Evolutionary conservation across 2,113 vertebrate genomes (phyloP).

Genomic region (Donacobius atricapilla): DNA sequence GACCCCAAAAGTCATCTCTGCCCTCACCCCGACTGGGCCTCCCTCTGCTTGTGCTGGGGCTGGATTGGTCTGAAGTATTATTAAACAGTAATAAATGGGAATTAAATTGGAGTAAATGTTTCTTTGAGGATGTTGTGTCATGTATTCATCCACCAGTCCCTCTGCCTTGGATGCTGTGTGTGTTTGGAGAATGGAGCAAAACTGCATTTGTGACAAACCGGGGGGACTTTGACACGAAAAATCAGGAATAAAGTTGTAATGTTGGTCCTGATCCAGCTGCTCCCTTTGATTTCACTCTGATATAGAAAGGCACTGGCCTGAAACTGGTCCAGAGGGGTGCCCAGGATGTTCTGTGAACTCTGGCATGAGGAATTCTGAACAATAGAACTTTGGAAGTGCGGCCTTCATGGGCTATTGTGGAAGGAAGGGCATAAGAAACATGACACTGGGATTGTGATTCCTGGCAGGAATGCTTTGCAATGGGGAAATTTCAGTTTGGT

Average conservation of each 20-base stretch:
- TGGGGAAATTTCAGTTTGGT: not conserved
- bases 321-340: not conserved
- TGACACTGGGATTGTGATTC: not conserved
- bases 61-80: not conserved
- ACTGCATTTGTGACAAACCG: not conserved
- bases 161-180: not conserved
- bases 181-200: not conserved
- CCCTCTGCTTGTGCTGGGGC: not conserved
- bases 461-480: conserved; percentile 6
- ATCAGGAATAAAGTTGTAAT: not conserved
- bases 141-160: fast-evolving
- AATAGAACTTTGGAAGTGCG: not conserved
- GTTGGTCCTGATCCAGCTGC: not conserved
- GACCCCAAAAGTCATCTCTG: not conserved
- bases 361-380: not conserved
- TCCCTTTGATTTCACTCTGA: not conserved
- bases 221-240: fast-evolving
- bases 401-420: not conserved
- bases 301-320: not conserved
- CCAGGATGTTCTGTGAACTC: not conserved
- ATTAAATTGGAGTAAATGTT: not conserved
- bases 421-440: not conserved
- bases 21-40: not conserved
- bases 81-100: not conserved
- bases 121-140: not conserved